phyloP scores from a whole-genome alignment of 1,140 invertebrate genomes.

The Leptinotarsa defecta region DNA sequence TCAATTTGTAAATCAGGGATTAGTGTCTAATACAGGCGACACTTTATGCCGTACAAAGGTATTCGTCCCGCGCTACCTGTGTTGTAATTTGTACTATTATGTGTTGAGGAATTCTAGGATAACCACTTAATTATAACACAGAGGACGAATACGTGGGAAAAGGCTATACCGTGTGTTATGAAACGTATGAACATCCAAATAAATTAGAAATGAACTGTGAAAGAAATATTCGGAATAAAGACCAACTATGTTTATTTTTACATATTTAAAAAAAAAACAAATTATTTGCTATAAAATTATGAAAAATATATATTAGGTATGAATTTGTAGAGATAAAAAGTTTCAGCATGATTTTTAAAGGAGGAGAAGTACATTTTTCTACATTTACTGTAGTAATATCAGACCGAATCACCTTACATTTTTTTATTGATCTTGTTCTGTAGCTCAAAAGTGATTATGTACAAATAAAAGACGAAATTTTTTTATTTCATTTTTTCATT shows the following conservation, averaged over 20 bases:
- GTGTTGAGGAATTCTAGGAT: not conserved
- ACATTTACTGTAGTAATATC: too few species aligned
- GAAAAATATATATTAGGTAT: too few species aligned
- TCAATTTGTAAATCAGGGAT: slow-evolving; percentile 16
- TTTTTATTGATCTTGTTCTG: too few species aligned
- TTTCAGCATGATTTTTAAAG: too few species aligned
- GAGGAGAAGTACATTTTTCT: too few species aligned
- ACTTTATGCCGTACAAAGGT: not conserved
- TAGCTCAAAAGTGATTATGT: too few species aligned
- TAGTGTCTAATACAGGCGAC: not conserved
- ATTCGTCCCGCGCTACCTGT: not conserved
- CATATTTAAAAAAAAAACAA: too few species aligned
- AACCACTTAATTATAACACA: slow-evolving; percentile 7
- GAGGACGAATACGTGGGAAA: not conserved
- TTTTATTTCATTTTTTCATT: too few species aligned
- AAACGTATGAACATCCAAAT: not conserved
- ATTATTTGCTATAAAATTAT: too few species aligned
- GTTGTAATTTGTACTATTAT: slow-evolving; percentile 13
- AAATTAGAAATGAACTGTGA: not conserved
- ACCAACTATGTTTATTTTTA: not conserved
- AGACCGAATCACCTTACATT: too few species aligned
- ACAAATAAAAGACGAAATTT: too few species aligned
- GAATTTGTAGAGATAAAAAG: too few species aligned
- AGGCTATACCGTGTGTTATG: not conserved
- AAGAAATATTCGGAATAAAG: not conserved